Base-by-base conservation (phyloP, 1,140 invertebrate species). In the Drosophila nikananu region DNA sequence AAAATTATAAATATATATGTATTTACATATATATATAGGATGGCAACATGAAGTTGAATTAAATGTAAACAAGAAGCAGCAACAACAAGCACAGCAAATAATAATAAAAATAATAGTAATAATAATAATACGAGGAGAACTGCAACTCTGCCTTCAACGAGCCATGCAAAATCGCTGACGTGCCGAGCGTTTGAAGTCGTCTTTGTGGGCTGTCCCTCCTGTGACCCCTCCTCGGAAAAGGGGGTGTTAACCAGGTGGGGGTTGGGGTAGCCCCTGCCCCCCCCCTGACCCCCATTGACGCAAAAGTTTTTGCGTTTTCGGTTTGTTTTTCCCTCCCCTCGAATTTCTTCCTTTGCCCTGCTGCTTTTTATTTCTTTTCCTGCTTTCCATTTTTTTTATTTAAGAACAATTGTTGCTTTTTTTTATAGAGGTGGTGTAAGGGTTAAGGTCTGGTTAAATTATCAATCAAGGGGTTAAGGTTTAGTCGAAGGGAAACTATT, bases 161-260 rank as follows among this genome's bases (percentile, higher is more conserved):
- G 84, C 86, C 84, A 90, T 89, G 84, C 86, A 89, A 87, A 89
- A 89, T 32, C 86, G 84, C 83, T 89, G 84, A 89, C 81, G 72
- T 87, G 83, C 76, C 78, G 74, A 71, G 65, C 79, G 73, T 89
- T 89, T 89, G 84, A 89, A 89, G 84, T 89, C 84, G 81, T 84
- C 84, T 90, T 87, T 87, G 83, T 87, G 77, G 77, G 68, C 65
- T 51, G 63, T 46, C 73, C 70, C 25, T 19, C 27, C 42, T 3
- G 15, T 15, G 2, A 9, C 9, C 23, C 23, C 15, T 27, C 27
- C 13, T 13, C 0, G 1, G 2, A 67, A 77, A 54, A 52, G 10
- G 46, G 23, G 13, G 35, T 8, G 30, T 1, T 32, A 25, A 25
- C 23, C 23, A 25, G 3, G 23, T 15, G 32, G 10, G 10, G 32